phyloP scores from a whole-genome alignment of 1,140 invertebrate species.

The Dryas iulia region DNA sequence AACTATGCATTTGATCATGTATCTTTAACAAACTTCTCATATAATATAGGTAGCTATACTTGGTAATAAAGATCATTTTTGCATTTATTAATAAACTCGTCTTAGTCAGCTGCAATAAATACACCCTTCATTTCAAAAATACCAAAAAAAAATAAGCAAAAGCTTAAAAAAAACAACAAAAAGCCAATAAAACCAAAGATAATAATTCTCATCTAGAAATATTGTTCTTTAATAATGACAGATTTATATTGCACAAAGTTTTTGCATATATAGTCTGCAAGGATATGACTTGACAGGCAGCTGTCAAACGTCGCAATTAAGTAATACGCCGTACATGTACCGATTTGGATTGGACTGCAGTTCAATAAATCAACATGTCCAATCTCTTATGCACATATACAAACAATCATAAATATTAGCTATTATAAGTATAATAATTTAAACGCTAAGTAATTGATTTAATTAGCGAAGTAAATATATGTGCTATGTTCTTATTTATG shows the following conservation, averaged over 20 bases:
- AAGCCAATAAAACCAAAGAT: neutral
- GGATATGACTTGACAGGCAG: slow-evolving; percentile 23
- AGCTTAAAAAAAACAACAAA: neutral
- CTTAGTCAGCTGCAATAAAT: no score
- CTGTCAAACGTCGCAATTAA: slow-evolving; percentile 32
- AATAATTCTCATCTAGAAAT: neutral
- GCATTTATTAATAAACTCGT: no score
- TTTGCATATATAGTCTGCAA: neutral
- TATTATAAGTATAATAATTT: neutral
- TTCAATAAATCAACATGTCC: slow-evolving; percentile 41
- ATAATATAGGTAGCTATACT: no score
- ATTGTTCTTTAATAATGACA: neutral
- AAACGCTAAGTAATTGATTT: neutral
- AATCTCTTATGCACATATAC: slow-evolving; percentile 36
- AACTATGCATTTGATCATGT: no score
- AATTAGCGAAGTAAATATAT: neutral
- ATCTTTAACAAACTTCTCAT: no score
- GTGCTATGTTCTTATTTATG: no score
- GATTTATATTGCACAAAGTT: neutral
- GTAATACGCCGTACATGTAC: slow-evolving; percentile 29
- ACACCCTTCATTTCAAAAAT: neutral
- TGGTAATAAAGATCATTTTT: no score
- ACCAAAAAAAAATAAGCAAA: neutral
- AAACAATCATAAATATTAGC: slow-evolving; percentile 35
- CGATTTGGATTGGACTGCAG: slow-evolving; percentile 16